Evolutionary conservation across 2,888 invertebrate genomes (phyloP).

Genomic region (Athalia circularis): DNA sequence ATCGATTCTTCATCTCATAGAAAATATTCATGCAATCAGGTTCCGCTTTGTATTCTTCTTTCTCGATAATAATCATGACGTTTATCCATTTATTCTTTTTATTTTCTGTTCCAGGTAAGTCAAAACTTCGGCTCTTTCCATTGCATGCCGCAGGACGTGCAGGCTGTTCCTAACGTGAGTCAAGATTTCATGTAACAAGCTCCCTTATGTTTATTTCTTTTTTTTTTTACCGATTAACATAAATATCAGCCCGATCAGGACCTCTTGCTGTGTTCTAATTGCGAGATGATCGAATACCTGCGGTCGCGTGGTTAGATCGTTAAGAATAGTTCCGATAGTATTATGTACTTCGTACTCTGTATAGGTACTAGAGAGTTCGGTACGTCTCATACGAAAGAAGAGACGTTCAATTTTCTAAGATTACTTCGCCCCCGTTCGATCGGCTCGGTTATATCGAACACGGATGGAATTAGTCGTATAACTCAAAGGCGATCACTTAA

Average conservation of each 20-base stretch:
- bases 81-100: not conserved
- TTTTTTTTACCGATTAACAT: not conserved
- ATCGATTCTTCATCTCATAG: too few relatives aligned
- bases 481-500: conserved; percentile 17
- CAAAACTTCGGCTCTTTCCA: not conserved
- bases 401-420: not conserved
- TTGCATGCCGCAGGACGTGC: too few relatives aligned
- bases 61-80: not conserved
- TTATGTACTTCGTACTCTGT: too few relatives aligned
- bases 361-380: too few relatives aligned
- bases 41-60: not conserved
- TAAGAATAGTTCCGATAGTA: too few relatives aligned
- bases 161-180: too few relatives aligned
- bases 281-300: too few relatives aligned
- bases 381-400: too few relatives aligned
- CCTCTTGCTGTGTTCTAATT: not conserved
- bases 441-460: not conserved
- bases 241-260: not conserved
- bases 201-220: not conserved
- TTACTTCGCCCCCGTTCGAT: not conserved
- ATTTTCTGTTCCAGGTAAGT: conserved; percentile 32
- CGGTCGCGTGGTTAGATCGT: too few relatives aligned
- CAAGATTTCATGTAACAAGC: too few relatives aligned
- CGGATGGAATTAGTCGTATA: conserved; percentile 1
- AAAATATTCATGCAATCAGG: not conserved